These are phyloP conservation scores for Ophonus ardosiacus DNA, from an alignment of 2,888 invertebrate genomes.

Conservation along the genomic window DNA sequence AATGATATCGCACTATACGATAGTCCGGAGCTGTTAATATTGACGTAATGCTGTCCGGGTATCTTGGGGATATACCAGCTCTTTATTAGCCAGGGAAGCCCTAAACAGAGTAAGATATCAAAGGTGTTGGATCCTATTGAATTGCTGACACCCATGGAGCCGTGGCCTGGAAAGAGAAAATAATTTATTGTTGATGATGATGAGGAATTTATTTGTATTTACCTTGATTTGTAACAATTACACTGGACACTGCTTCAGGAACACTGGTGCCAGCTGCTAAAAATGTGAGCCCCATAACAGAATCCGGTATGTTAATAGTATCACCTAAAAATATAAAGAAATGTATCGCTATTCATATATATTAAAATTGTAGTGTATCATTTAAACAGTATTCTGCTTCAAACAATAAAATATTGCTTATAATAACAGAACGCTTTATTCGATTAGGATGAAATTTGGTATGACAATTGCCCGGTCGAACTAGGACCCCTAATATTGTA, in stretches of 20 bases:
- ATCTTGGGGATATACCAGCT: constrained; percentile 80
- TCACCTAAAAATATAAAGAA: constrained; percentile 79
- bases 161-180: constrained; percentile 78
- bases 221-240: constrained; percentile 90
- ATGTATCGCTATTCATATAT: not conserved
- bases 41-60: constrained; percentile 80
- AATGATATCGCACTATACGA: constrained; percentile 87
- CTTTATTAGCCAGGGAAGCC: constrained; percentile 88
- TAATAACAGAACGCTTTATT: too few relatives aligned
- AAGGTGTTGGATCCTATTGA: constrained; percentile 91
- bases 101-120: constrained; percentile 87
- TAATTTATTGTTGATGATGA: not conserved
- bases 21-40: constrained; percentile 86
- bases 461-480: too few relatives aligned
- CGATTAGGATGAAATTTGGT: too few relatives aligned
- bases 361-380: too few relatives aligned
- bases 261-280: constrained; percentile 91
- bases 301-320: constrained; percentile 88
- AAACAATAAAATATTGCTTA: too few relatives aligned
- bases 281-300: constrained; percentile 91
- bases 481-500: too few relatives aligned
- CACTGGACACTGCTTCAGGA: constrained; percentile 91
- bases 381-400: too few relatives aligned
- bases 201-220: constrained; percentile 65
- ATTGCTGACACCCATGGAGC: constrained; percentile 89